phyloP scores from a whole-genome alignment of 2,113 vertebrate genomes.

The Chitala chitala region DNA sequence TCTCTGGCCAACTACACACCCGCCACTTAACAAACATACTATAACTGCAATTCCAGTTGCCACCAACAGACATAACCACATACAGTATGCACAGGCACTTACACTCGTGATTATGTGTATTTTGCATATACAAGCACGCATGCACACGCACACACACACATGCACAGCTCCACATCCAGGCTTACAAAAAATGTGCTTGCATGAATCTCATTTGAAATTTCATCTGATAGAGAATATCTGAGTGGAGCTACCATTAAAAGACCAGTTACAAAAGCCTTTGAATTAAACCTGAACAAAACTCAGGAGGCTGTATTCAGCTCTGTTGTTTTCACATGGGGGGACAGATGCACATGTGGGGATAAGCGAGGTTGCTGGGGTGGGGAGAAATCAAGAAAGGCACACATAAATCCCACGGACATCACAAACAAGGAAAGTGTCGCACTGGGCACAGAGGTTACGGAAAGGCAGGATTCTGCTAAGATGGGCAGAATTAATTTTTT shows the following conservation, averaged over 20 bases:
- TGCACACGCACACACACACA: conserved; percentile 14
- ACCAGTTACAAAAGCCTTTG: conserved; percentile 72
- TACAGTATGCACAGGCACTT: not conserved
- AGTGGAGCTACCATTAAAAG: conserved; percentile 75
- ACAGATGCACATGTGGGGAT: conserved; percentile 28
- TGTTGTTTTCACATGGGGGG: conserved; percentile 50
- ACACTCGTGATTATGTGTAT: not conserved
- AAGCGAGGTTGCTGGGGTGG: conserved; percentile 25
- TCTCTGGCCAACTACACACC: conserved; percentile 26
- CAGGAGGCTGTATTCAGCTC: conserved; percentile 68
- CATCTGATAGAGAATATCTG: conserved; percentile 79
- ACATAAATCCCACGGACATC: conserved; percentile 41
- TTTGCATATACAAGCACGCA: not conserved
- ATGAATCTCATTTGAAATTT: conserved; percentile 69
- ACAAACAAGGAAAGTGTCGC: conserved; percentile 49
- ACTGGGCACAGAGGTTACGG: conserved; percentile 38
- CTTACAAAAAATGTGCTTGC: conserved; percentile 44
- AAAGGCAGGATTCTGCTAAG: conserved; percentile 50
- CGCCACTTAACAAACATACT: conserved; percentile 23
- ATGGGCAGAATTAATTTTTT: conserved; percentile 42
- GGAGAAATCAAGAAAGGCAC: conserved; percentile 47
- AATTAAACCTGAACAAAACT: conserved; percentile 81
- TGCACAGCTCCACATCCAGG: conserved; percentile 13
- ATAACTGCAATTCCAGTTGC: conserved; percentile 16
- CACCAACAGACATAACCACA: conserved; percentile 6